Evolutionary conservation across 2,888 invertebrate genomes (phyloP).

Genomic region (Operophtera brumata): DNA sequence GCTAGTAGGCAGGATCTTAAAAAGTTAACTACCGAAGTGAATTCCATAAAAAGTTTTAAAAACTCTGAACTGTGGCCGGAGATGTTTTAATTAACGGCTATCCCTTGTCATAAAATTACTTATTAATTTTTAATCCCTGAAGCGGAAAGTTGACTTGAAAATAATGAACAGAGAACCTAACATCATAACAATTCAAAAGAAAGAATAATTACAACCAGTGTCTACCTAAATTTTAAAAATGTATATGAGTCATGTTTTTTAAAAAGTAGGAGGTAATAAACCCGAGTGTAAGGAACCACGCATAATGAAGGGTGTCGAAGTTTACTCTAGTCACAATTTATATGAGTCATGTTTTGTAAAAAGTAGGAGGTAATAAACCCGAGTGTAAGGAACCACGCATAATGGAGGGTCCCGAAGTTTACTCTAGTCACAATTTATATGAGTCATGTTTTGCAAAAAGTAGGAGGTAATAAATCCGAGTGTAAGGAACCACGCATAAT

Average conservation of each 20-base stretch:
- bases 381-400: too few species aligned
- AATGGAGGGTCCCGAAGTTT: too few species aligned
- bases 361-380: not conserved
- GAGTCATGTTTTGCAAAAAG: not conserved
- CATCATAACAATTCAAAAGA: constrained; percentile 22
- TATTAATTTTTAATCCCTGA: constrained; percentile 36
- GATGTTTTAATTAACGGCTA: constrained; percentile 28
- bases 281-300: too few species aligned
- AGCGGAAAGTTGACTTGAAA: constrained; percentile 30
- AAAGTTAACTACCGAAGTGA: not conserved
- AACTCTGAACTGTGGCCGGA: constrained; percentile 6
- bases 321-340: too few species aligned
- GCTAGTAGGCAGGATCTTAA: too few species aligned
- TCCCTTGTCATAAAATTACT: constrained; percentile 33
- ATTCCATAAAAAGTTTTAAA: constrained; percentile 17
- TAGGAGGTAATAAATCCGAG: too few species aligned
- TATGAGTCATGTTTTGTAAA: not conserved
- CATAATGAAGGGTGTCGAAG: too few species aligned
- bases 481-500: too few species aligned
- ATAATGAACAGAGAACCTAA: constrained; percentile 22
- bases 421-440: too few species aligned
- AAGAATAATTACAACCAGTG: too few species aligned
- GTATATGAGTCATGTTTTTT: not conserved
- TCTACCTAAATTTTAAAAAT: not conserved
- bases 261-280: not conserved